Percentiles rank a stretch among this genome's conserved stretches.
These are phyloP conservation scores for Girardinichthys multiradiatus DNA, from an alignment of 2,113 vertebrate genomes.

Conservation along the genomic window DNA sequence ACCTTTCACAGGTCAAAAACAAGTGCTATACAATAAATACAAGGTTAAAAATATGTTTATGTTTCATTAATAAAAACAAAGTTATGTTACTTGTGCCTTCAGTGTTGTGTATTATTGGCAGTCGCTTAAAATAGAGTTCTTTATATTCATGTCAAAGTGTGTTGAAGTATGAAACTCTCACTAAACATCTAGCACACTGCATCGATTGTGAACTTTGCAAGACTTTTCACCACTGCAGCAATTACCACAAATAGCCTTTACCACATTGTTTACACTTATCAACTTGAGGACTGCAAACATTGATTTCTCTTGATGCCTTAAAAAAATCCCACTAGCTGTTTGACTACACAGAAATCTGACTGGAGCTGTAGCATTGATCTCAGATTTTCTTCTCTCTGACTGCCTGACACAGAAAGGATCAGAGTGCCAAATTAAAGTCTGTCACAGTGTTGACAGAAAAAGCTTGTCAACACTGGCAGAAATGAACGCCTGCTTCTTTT, in stretches of 20 bases:
- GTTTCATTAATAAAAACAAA: no score
- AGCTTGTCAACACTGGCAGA: conserved; percentile 28
- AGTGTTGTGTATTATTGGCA: conserved; percentile 4
- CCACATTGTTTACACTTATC: conserved; percentile 60
- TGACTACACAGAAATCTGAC: conserved; percentile 38
- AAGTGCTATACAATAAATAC: no score
- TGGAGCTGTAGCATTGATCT: conserved; percentile 54
- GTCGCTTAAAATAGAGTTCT: conserved; percentile 17
- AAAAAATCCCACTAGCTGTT: conserved; percentile 42
- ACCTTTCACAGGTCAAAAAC: no score
- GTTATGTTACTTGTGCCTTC: no score
- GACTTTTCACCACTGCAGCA: conserved; percentile 38
- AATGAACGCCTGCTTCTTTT: conserved; percentile 24
- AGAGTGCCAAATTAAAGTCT: conserved; percentile 37
- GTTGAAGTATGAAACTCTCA: conserved; percentile 23
- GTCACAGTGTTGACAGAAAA: conserved; percentile 17
- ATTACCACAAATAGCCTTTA: conserved; percentile 59
- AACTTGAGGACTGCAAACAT: conserved; percentile 49
- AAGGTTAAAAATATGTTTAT: no score
- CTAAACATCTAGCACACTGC: conserved; percentile 29
- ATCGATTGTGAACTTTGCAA: conserved; percentile 48
- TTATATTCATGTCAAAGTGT: conserved; percentile 17
- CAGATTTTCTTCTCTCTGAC: conserved; percentile 34
- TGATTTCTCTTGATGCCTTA: conserved; percentile 54
- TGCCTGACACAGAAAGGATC: conserved; percentile 36